Evolutionary conservation across 1,140 invertebrate genomes (phyloP), one percentile per base, ranked within the genome.

Genomic region (Aphelinus atriplicis): DNA sequence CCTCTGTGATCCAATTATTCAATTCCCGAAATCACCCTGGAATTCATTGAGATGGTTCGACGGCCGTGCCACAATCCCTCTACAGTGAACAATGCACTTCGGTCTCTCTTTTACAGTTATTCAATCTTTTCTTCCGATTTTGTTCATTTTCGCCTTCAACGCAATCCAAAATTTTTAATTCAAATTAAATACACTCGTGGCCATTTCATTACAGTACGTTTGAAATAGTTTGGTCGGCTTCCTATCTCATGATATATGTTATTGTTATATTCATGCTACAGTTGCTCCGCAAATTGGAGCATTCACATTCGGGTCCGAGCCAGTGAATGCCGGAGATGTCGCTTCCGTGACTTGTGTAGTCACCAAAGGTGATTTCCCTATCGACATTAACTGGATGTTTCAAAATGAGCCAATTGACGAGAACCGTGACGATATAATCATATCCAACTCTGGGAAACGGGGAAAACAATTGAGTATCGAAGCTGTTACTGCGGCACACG

Each of bases 391-490:
- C 66, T 92, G 91, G 91, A 89, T 88, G 75, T 90, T 92, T 77
- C 90, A 92, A 80, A 88, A 87, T 70, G 82, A 88, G 63, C 81
- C 84, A 73, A 81, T 91, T 42, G 84, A 80, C 68, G 79, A 86
- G 64, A 87, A 83, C 51, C 79, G 83, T 67, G 76, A 88, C 83
- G 91, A 93, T 81, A 82, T 96, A 85, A 85, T 87, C 78, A 81
- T 94, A 80, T 80, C 88, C 78, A 81, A 92, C 88, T 90, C 88
- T 74, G 89, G 94, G 82, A 89, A 95, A 89, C 90, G 92, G 86
- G 88, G 91, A 55, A 94, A 93, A 79, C 90, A 93, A 61, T 88
- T 95, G 69, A 92, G 89, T 65, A 93, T 95, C 66, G 91, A 93
- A 78, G 90, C 90, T 42, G 91, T 94, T 58, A 89, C 88, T 61